These are phyloP conservation scores for Platysternon megacephalum DNA, from an alignment of 2,113 vertebrate genomes.

Conservation along the genomic window DNA sequence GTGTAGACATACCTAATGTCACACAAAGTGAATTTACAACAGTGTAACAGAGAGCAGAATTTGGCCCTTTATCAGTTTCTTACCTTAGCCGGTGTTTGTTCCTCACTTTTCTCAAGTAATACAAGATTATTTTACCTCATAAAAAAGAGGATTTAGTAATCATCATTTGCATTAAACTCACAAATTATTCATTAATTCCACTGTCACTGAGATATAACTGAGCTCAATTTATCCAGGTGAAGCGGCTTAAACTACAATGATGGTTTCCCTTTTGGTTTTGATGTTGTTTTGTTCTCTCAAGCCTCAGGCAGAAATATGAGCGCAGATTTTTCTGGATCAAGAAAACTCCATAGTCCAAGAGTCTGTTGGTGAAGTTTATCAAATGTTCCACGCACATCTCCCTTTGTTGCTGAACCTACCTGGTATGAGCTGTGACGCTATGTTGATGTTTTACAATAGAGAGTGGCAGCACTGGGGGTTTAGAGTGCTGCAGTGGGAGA, in stretches of 20 bases:
- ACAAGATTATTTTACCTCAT: not conserved
- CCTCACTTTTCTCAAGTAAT: not conserved
- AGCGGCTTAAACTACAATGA: not conserved
- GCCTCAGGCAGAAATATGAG: not conserved
- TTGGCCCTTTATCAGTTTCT: not conserved
- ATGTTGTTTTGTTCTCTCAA: not conserved
- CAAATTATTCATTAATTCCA: not conserved
- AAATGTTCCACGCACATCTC: not conserved
- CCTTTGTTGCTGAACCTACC: not conserved
- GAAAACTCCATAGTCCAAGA: not conserved
- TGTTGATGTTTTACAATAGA: too few relatives aligned
- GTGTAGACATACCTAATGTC: too few relatives aligned
- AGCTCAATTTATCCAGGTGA: not conserved
- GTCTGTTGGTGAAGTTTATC: not conserved
- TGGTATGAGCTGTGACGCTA: too few relatives aligned
- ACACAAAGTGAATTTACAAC: not conserved
- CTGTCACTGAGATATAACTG: not conserved
- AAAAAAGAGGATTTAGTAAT: not conserved
- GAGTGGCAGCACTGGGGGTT: too few relatives aligned
- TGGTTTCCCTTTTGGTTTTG: too few relatives aligned
- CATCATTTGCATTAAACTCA: not conserved
- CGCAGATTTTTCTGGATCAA: not conserved
- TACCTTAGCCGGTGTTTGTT: rapidly evolving
- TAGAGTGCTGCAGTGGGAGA: too few relatives aligned
- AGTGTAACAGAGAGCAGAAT: not conserved